Percentiles rank a stretch among this genome's conserved stretches.
Conservation (phyloP, 2,888 invertebrate genomes). For the Scaptomyza polygonia region DNA sequence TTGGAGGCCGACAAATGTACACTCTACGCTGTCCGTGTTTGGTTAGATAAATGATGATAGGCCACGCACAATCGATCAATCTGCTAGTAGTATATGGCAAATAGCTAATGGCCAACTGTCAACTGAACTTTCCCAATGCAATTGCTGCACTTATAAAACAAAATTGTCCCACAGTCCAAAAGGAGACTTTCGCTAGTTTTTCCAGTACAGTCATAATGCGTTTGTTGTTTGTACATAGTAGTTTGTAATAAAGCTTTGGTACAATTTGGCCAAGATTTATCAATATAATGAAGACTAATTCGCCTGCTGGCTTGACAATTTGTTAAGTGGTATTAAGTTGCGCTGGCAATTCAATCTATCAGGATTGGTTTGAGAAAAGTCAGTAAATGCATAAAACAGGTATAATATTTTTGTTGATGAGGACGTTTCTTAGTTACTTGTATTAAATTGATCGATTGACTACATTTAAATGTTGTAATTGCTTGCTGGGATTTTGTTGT, state of each 20-base stretch:
- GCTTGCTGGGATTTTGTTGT: not conserved
- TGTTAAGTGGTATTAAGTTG: slow-evolving; percentile 69
- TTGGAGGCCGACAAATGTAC: not conserved
- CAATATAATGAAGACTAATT: slow-evolving; percentile 80
- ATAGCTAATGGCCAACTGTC: slow-evolving; percentile 23
- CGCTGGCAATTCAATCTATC: slow-evolving; percentile 48
- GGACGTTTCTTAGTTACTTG: not conserved
- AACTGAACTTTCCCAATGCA: slow-evolving; percentile 36
- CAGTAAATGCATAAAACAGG: slow-evolving; percentile 6
- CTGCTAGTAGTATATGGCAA: slow-evolving; percentile 25
- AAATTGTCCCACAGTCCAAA: slow-evolving; percentile 18
- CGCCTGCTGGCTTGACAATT: slow-evolving; percentile 65
- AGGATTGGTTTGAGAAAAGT: slow-evolving; percentile 38
- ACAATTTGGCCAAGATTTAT: slow-evolving; percentile 70
- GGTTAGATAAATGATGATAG: slow-evolving; percentile 14
- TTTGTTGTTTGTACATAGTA: not conserved
- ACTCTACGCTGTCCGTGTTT: slow-evolving; percentile 18
- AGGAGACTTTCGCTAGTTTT: slow-evolving; percentile 1
- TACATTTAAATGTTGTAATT: not conserved
- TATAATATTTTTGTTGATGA: not conserved
- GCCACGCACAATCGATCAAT: slow-evolving; percentile 38
- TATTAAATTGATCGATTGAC: not conserved
- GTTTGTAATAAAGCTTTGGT: slow-evolving; percentile 20
- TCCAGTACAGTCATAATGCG: not conserved
- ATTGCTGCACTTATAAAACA: slow-evolving; percentile 16